phyloP scores from a whole-genome alignment of 53 echinoderm and acorn worm genomes.

The Zoroaster sp. region DNA sequence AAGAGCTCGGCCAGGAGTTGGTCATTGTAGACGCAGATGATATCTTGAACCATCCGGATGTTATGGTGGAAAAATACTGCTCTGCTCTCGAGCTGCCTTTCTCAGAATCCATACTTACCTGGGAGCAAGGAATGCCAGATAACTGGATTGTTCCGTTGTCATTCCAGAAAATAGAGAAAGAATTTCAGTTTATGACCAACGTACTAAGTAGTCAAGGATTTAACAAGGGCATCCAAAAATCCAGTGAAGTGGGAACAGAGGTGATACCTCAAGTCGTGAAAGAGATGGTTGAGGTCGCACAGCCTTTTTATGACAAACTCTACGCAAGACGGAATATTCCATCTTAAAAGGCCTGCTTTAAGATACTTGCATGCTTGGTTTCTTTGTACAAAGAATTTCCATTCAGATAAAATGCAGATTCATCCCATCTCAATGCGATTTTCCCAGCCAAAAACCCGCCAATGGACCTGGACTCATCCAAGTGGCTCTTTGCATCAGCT shows the following conservation, averaged over 20 bases:
- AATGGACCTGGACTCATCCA: too few relatives aligned
- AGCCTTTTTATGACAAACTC: slow-evolving; percentile 17
- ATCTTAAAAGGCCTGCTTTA: background rate
- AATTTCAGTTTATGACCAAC: slow-evolving; percentile 40
- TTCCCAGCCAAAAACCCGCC: too few relatives aligned
- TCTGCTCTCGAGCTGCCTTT: background rate
- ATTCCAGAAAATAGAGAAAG: background rate
- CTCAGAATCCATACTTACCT: background rate
- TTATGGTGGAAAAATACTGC: slow-evolving; percentile 30
- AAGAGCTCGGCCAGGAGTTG: background rate
- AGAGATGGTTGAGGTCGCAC: slow-evolving; percentile 23
- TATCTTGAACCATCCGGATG: background rate
- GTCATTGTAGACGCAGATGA: slow-evolving; percentile 52
- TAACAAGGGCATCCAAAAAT: background rate
- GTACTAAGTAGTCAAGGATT: background rate
- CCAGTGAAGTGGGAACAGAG: background rate
- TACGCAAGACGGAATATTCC: slow-evolving; percentile 21
- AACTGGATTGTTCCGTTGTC: slow-evolving; percentile 15
- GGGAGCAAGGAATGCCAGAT: slow-evolving; percentile 27
- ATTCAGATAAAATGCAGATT: too few relatives aligned
- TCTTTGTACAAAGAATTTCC: too few relatives aligned
- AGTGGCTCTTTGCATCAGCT: too few relatives aligned
- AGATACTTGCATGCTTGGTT: too few relatives aligned
- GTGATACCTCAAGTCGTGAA: background rate
- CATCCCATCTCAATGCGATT: too few relatives aligned